Evolutionary conservation across 2,888 invertebrate genomes (phyloP), one percentile per base, ranked within the genome.

Genomic region (Cheilosia scutellata): DNA sequence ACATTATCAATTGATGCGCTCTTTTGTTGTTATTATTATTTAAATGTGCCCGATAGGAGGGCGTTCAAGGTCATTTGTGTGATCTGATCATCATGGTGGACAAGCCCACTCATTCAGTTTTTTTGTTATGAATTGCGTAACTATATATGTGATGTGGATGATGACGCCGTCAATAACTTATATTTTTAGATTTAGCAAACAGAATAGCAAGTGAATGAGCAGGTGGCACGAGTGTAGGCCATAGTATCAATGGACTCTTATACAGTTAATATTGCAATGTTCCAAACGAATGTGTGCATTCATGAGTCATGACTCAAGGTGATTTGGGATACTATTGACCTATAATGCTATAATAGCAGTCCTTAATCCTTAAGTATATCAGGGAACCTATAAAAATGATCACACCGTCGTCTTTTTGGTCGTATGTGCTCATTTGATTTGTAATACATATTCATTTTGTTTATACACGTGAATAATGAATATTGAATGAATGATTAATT

Each of bases 31-130:
- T 20, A 37, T 20, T 68, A 20, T 20, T 16, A 62, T 40, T 16
- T 11, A 20, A 37, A 44, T 55, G 27, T 65, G 44, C 11, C 58
- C 53, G 55, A 40, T 63, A 37, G 53, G 62, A 65, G 76, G 82
- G 33, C 76, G 53, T 76, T 82, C 76, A 77, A 82, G 82, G 71
- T 82, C 71, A 44, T 65, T 33, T 37, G 58, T 37, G 13, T 62
- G 20, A 20, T 20, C 20, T 20, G 20, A 20, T 20, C 20, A 20
- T 20, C 20, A 20, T 20, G 20, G 55, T 25, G 40, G 62, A 60
- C 53, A 72, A 60, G 71, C 53, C 53, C 53, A 77, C 29, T 72
- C 47, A 13, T 9, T 16, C 53, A 20, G 49, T 16, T 65, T 62
- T 66, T 16, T 53, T 66, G 33, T 42, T 42, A 68, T 37, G 42